Percentiles rank a stretch among this genome's conserved stretches.
Conservation (phyloP, 2,888 invertebrate genomes). For the Leptopterna dolabrata region DNA sequence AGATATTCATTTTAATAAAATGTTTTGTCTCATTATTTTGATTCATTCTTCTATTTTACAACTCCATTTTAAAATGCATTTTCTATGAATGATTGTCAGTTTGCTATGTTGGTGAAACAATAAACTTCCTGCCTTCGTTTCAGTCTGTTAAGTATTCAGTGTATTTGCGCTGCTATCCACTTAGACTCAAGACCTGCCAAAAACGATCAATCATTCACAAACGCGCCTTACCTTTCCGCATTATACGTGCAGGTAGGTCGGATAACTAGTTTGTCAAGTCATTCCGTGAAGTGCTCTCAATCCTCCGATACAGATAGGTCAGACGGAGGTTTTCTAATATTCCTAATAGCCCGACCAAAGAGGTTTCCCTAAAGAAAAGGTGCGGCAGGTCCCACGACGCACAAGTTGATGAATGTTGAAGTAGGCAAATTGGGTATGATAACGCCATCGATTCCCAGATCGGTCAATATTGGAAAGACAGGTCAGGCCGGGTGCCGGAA, state of each 20-base stretch:
- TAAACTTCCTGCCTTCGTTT: no score
- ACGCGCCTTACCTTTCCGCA: not conserved
- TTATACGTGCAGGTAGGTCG: not conserved
- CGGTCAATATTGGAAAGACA: slow-evolving; percentile 5
- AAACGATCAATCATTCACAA: not conserved
- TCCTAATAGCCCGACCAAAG: not conserved
- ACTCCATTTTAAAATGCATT: no score
- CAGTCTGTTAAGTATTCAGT: no score
- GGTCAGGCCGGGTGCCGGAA: not conserved
- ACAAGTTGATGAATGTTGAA: slow-evolving; percentile 23
- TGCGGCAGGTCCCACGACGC: not conserved
- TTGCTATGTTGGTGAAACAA: no score
- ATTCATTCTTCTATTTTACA: no score
- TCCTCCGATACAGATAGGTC: not conserved
- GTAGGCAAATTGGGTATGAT: slow-evolving; percentile 12
- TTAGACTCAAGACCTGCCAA: not conserved
- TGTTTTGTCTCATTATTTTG: no score
- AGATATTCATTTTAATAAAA: no score
- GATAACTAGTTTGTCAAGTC: not conserved
- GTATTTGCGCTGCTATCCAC: no score
- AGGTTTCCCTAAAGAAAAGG: not conserved
- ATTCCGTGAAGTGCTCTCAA: not conserved
- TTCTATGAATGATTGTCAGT: no score
- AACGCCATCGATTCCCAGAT: slow-evolving; percentile 7
- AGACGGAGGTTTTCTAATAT: not conserved